phyloP scores from a whole-genome alignment of 2,888 invertebrate genomes.

The Aethes cnicana region DNA sequence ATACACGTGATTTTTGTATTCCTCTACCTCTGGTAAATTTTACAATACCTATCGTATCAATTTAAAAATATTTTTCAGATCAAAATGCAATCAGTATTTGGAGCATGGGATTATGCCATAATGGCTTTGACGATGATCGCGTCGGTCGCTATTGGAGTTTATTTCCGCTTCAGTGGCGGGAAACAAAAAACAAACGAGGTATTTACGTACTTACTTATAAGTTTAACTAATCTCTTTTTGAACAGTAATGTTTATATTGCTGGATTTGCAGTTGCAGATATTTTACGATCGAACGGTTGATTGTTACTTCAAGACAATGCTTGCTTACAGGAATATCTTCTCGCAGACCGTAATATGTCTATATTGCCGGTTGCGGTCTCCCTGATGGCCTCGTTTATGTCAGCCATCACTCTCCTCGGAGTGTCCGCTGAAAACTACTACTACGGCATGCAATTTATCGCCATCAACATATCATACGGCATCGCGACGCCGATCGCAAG shows the following conservation, averaged over 20 bases:
- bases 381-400: constrained; percentile 96
- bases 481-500: constrained; percentile 90
- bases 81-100: constrained; percentile 72
- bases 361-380: constrained; percentile 92
- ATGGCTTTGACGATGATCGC: constrained; percentile 86
- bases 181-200: constrained; percentile 92
- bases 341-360: constrained; percentile 91
- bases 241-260: neutral
- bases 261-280: neutral
- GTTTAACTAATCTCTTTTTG: neutral
- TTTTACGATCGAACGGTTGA: neutral
- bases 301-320: constrained; percentile 4
- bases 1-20: too few relatives aligned
- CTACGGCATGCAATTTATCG: constrained; percentile 90
- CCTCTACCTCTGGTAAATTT: too few relatives aligned
- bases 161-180: constrained; percentile 92
- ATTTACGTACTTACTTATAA: neutral
- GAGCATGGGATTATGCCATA: constrained; percentile 89
- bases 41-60: neutral
- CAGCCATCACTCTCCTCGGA: constrained; percentile 93
- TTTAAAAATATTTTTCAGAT: constrained; percentile 32
- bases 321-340: constrained; percentile 87
- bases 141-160: constrained; percentile 90
- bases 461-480: constrained; percentile 89
- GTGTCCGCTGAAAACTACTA: constrained; percentile 94